phyloP scores from a whole-genome alignment of 2,888 invertebrate species.

The Euphydryas editha region DNA sequence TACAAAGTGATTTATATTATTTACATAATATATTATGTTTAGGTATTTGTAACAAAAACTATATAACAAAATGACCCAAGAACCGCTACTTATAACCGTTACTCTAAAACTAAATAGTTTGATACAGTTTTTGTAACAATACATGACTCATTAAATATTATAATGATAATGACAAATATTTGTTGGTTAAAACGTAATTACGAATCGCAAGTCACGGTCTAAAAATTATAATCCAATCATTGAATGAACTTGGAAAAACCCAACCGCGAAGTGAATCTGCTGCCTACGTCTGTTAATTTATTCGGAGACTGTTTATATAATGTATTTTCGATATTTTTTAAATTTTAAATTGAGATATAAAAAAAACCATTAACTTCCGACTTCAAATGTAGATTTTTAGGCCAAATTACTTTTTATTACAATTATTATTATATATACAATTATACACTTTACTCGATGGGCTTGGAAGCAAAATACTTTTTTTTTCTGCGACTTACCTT shows the following conservation, averaged over 20 bases:
- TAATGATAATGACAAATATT: constrained; percentile 1
- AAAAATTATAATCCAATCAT: constrained; percentile 27
- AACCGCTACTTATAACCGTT: neutral
- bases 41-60: no score
- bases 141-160: constrained; percentile 7
- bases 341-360: neutral
- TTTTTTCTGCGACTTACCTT: no score
- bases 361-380: no score
- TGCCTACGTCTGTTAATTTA: neutral
- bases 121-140: neutral
- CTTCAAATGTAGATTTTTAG: no score
- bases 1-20: no score
- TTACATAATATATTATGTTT: no score
- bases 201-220: constrained; percentile 29
- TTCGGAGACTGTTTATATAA: neutral
- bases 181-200: neutral
- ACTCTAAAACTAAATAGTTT: neutral
- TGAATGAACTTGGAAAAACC: constrained; percentile 32
- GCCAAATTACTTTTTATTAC: no score
- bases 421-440: no score
- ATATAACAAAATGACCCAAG: no score
- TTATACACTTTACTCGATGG: no score
- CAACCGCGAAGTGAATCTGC: constrained; percentile 25
- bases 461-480: no score
- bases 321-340: neutral